These are phyloP conservation scores for Zoanthus gigantus DNA, from an alignment of 92 coral and sea anemone species.

Conservation along the genomic window DNA sequence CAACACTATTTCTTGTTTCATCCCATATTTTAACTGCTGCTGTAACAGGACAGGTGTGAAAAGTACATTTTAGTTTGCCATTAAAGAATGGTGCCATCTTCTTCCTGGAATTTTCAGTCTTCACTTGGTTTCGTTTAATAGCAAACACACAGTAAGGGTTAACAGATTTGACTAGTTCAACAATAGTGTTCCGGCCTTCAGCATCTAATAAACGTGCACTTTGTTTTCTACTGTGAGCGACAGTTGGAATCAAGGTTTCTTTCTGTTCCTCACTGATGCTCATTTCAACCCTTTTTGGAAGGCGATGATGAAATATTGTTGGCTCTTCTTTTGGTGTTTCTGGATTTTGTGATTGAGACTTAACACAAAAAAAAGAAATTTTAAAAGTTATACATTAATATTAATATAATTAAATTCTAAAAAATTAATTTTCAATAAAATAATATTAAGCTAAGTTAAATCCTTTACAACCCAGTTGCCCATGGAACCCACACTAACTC, in stretches of 20 bases:
- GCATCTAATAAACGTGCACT: not conserved
- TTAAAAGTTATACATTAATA: too few relatives aligned
- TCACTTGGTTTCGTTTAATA: conserved; percentile 9
- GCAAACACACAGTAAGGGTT: conserved; percentile 42
- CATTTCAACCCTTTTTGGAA: conserved; percentile 14
- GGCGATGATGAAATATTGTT: conserved; percentile 1
- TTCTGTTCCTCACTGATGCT: conserved; percentile 16
- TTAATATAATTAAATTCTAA: too few relatives aligned
- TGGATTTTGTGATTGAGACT: not conserved
- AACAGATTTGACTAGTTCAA: conserved; percentile 14
- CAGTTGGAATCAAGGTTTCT: not conserved
- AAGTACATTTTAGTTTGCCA: conserved; percentile 3
- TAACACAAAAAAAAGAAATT: not conserved
- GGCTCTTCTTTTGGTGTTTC: not conserved
- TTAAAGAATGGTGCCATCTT: conserved; percentile 15
- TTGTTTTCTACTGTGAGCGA: not conserved
- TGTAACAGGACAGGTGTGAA: conserved; percentile 24
- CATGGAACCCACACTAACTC: too few relatives aligned
- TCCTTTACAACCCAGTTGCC: too few relatives aligned
- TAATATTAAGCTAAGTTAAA: too few relatives aligned
- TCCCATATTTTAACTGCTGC: conserved; percentile 3
- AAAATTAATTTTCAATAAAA: too few relatives aligned
- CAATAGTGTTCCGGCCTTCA: conserved; percentile 35
- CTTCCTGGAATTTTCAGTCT: conserved; percentile 7
- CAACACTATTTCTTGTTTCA: conserved; percentile 1